Evolutionary conservation across 2,888 invertebrate genomes (phyloP).

Genomic region (Lasioglossum calceatum): DNA sequence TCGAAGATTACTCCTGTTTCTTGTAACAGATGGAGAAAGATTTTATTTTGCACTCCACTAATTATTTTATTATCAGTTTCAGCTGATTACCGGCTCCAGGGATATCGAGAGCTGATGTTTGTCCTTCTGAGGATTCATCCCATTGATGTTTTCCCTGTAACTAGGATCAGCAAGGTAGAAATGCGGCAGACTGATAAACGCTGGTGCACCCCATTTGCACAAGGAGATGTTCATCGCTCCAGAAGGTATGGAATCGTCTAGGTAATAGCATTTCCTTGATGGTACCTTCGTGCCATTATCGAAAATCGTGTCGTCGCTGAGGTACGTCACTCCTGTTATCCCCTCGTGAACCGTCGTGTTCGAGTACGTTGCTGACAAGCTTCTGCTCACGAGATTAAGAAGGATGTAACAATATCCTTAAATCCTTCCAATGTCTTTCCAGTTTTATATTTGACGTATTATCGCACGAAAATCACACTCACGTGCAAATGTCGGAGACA

Average conservation of each 20-base stretch:
- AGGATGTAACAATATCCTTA: not conserved
- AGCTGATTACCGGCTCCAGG: conserved; percentile 88
- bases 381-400: conserved; percentile 74
- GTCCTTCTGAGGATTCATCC: conserved; percentile 88
- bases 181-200: conserved; percentile 93
- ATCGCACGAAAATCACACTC: conserved; percentile 77
- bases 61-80: not conserved
- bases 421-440: not conserved
- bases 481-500: conserved; percentile 92
- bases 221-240: conserved; percentile 90
- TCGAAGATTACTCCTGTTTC: not conserved
- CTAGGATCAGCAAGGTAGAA: conserved; percentile 90
- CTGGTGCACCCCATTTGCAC: conserved; percentile 93
- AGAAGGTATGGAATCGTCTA: conserved; percentile 83
- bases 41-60: not conserved
- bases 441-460: no score
- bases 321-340: conserved; percentile 86
- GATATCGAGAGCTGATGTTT: conserved; percentile 88
- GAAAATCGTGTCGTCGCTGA: conserved; percentile 88
- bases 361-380: conserved; percentile 81
- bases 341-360: conserved; percentile 83
- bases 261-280: conserved; percentile 89
- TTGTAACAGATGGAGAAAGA: not conserved
- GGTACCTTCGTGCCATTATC: conserved; percentile 89
- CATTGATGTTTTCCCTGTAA: conserved; percentile 88